Evolutionary conservation across 2,797 vertebrate genomes (phyloP).

Genomic region (Orestias chungarensis): DNA sequence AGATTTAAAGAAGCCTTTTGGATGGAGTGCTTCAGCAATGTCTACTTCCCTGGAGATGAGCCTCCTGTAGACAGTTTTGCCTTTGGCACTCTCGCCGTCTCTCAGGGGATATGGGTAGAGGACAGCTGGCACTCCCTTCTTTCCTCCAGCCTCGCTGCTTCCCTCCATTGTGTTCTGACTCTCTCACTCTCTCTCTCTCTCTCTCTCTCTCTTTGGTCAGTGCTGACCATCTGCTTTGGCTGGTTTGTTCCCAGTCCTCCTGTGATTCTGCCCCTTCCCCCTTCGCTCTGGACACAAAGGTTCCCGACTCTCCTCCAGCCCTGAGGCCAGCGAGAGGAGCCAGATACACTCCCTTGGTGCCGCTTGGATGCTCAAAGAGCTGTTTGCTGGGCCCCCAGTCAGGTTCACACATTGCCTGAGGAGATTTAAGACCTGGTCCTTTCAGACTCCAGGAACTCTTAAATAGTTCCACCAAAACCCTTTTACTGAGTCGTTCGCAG

Average conservation of each 20-base stretch:
- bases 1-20: constrained; percentile 9
- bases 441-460: not conserved
- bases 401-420: constrained; percentile 5
- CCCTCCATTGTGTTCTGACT: constrained; percentile 9
- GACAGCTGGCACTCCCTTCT: constrained; percentile 75
- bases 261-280: constrained; percentile 22
- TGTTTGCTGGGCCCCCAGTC: not conserved
- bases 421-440: not conserved
- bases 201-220: constrained; percentile 69
- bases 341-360: constrained; percentile 51
- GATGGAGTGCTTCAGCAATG: constrained; percentile 19
- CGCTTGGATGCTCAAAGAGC: not conserved
- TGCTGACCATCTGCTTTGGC: constrained; percentile 78
- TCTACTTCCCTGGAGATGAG: constrained; percentile 42
- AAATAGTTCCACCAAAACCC: not conserved
- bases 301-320: not conserved
- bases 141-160: not conserved
- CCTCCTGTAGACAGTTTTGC: constrained; percentile 30
- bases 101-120: constrained; percentile 46
- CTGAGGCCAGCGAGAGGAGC: constrained; percentile 35
- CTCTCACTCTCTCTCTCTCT: constrained; percentile 59
- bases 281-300: constrained; percentile 10
- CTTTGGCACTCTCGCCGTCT: constrained; percentile 25
- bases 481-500: not conserved
- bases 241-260: constrained; percentile 25